Percentiles rank a stretch among this genome's conserved stretches.
Conservation (phyloP, 2,113 vertebrate species). For the Callopanchax toddi region DNA sequence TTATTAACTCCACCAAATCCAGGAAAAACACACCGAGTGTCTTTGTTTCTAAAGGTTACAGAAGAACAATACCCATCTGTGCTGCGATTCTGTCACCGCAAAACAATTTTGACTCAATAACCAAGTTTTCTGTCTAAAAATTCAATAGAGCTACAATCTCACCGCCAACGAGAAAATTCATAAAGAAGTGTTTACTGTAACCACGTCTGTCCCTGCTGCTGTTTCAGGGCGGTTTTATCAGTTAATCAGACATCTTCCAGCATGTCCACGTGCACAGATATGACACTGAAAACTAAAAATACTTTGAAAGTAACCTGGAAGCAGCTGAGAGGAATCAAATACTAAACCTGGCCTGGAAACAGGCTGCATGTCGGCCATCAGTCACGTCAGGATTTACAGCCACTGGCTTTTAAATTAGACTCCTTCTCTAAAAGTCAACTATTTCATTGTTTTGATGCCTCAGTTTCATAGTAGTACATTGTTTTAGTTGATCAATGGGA, state of each 20-base stretch:
- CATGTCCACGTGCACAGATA: neutral
- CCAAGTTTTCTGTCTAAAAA: slow-evolving; percentile 34
- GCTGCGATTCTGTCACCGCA: slow-evolving; percentile 19
- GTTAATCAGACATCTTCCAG: neutral
- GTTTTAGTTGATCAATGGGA: too few species aligned
- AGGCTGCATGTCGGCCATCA: neutral
- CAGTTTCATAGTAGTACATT: too few species aligned
- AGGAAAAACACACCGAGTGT: neutral
- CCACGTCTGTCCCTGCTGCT: slow-evolving; percentile 7
- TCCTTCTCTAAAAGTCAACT: too few species aligned
- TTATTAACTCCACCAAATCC: slow-evolving; percentile 29
- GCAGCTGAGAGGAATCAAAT: neutral
- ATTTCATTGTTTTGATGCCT: too few species aligned
- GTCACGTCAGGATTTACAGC: neutral
- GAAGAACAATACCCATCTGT: slow-evolving; percentile 30
- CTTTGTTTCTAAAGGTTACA: slow-evolving; percentile 47
- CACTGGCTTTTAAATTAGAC: too few species aligned
- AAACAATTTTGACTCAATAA: slow-evolving; percentile 27
- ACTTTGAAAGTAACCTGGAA: neutral
- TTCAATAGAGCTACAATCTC: slow-evolving; percentile 17
- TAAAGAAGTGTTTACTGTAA: slow-evolving; percentile 4
- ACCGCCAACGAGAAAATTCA: slow-evolving; percentile 23
- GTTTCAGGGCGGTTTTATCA: neutral
- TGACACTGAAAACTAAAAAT: neutral
- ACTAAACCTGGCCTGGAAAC: neutral